Evolutionary conservation across 2,888 invertebrate species (phyloP).

Genomic region (Lasius fuliginosus): DNA sequence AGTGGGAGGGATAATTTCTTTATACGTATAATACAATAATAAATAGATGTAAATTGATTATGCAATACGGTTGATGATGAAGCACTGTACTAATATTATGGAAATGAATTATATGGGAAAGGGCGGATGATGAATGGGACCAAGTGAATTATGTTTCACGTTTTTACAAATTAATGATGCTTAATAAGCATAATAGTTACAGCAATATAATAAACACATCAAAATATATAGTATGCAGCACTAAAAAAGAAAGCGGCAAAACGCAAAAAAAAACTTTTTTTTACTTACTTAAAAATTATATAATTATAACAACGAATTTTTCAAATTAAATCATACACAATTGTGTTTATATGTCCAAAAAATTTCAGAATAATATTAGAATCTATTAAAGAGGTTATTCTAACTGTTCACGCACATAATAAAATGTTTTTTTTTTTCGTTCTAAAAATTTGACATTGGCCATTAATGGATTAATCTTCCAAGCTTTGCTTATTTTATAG

Average conservation of each 20-base stretch:
- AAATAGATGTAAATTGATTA: constrained; percentile 41
- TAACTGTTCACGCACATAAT: neutral
- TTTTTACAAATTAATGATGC: constrained; percentile 11
- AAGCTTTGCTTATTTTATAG: neutral
- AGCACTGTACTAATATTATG: constrained; percentile 25
- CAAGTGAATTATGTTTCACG: constrained; percentile 28
- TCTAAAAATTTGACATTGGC: neutral
- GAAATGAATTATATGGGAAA: constrained; percentile 33
- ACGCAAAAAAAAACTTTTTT: neutral
- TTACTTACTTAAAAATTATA: constrained; percentile 6
- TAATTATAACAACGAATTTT: neutral
- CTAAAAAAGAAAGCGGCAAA: neutral
- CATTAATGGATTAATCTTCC: neutral
- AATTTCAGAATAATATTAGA: neutral
- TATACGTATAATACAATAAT: neutral
- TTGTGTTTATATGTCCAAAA: too few species aligned
- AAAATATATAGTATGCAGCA: neutral
- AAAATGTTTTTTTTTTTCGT: neutral
- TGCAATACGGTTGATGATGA: constrained; percentile 31
- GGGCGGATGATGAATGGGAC: constrained; percentile 1
- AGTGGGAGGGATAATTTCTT: neutral
- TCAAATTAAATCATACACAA: too few species aligned
- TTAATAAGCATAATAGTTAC: constrained; percentile 11
- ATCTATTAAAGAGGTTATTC: neutral
- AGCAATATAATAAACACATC: neutral